These are phyloP conservation scores for Sylvilagus floridanus DNA, from an alignment of 2,797 vertebrate genomes.

Conservation along the genomic window DNA sequence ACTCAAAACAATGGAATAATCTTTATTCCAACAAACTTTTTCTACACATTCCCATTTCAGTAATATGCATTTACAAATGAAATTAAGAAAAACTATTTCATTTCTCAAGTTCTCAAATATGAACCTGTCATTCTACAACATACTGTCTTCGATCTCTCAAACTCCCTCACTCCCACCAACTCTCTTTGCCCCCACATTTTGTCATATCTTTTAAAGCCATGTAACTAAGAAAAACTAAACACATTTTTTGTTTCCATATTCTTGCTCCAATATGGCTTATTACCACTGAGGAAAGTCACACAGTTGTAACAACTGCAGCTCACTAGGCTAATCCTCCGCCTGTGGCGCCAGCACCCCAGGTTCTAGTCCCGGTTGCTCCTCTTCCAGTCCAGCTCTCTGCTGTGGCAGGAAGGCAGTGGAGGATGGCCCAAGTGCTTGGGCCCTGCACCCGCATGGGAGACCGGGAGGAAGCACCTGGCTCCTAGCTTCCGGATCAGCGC, in stretches of 20 bases:
- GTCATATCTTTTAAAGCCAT: not conserved
- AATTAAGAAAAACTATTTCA: not conserved
- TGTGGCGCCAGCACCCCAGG: too few species aligned
- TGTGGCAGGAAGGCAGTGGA: too few species aligned
- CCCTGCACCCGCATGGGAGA: too few species aligned
- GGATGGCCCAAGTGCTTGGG: too few species aligned
- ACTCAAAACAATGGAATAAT: not conserved
- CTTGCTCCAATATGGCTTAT: conserved; percentile 11
- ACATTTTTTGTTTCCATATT: not conserved
- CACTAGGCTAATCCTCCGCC: too few species aligned
- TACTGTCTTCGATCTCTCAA: not conserved
- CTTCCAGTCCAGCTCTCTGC: too few species aligned
- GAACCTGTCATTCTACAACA: conserved; percentile 26
- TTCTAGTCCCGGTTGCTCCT: too few species aligned
- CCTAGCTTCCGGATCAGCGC: too few species aligned
- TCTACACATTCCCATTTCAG: conserved; percentile 1
- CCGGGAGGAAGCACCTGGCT: too few species aligned
- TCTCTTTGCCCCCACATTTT: not conserved
- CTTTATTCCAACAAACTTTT: not conserved
- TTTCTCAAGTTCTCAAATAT: not conserved
- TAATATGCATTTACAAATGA: not conserved
- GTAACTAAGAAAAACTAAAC: conserved; percentile 48
- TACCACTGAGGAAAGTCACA: conserved; percentile 27
- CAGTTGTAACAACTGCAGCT: conserved; percentile 4
- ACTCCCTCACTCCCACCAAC: conserved; percentile 12